These are phyloP conservation scores for Phylloscopus trochiloides DNA, from an alignment of 2,113 vertebrate genomes.

Conservation along the genomic window DNA sequence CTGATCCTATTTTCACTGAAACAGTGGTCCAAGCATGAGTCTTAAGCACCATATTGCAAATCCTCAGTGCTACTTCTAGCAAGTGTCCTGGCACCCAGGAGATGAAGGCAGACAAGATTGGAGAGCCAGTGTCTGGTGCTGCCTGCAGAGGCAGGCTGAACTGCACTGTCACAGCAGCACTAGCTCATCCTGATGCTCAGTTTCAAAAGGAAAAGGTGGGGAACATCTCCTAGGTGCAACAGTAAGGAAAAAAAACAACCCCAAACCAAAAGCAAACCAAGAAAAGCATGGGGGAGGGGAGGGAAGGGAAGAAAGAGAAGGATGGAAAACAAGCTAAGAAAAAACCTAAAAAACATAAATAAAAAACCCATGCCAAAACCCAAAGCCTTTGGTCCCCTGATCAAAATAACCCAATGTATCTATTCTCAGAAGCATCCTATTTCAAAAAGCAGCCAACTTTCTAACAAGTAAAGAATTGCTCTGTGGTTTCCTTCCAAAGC, in stretches of 20 bases:
- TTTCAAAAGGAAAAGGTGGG: not conserved
- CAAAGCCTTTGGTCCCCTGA: not conserved
- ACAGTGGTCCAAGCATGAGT: not conserved
- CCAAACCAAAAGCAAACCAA: not conserved
- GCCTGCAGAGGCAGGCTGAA: not conserved
- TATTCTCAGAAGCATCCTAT: slow-evolving; percentile 57
- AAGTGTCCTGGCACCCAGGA: accelerated
- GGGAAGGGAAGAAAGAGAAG: not conserved
- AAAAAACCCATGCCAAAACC: not conserved
- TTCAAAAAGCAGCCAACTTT: slow-evolving; percentile 61
- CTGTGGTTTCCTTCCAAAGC: slow-evolving; percentile 48
- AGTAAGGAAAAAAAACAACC: not conserved
- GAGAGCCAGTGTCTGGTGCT: not conserved
- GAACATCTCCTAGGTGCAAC: not conserved
- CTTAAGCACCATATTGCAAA: not conserved
- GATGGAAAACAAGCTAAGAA: not conserved
- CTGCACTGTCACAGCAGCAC: not conserved
- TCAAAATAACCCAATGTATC: slow-evolving; percentile 37
- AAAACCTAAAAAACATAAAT: not conserved
- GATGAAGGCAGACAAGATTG: not conserved
- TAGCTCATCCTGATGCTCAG: not conserved
- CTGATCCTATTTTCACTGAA: not conserved
- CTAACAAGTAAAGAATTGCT: slow-evolving; percentile 62
- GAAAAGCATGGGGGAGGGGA: not conserved
- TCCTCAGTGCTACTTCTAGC: not conserved